Base-by-base conservation (phyloP, 37 sponge, comb jelly and placozoan genomes). In the Mnemiopsis leidyi region DNA sequence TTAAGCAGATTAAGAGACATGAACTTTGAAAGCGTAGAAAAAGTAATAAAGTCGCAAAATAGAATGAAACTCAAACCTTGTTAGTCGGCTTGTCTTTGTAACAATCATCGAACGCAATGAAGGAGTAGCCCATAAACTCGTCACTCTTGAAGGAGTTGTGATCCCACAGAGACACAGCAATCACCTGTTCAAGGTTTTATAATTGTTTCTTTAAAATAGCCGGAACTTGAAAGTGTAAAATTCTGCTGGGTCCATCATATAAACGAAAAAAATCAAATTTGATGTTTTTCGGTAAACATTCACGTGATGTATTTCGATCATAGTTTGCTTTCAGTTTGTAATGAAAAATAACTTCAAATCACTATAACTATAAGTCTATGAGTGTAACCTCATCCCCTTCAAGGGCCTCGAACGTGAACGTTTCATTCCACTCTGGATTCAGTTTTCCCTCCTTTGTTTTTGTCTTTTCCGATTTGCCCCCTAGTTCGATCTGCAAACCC, bases 351-450 rank as follows among this genome's bases (percentile, higher is more conserved):
- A n/a, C n/a, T n/a, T n/a, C n/a, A n/a, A n/a, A n/a, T n/a, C n/a
- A n/a, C n/a, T n/a, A n/a, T n/a, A n/a, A n/a, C n/a, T n/a, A n/a
- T n/a, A n/a, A n/a, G n/a, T n/a, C n/a, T n/a, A n/a, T n/a, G n/a
- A n/a, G n/a, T n/a, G 20, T 29, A 23, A 77, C 79, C 79, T 77
- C 36, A 77, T 77, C 79, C 35, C 32, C 32, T 18, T 77, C 32
- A 32, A 77, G 32, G 32, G 79, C 36, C 36, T 77, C 79, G 35
- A 77, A 77, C 7, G 28, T 0, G 36, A 77, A 77, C 16, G 79
- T 77, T 33, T 77, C 79, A 32, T 77, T 77, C 79, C 79, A 77
- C 18, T 77, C 79, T 31, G 79, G 79, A 20, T 77, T 77, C 79
- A 77, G 79, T 16, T 77, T 31, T 1, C 79, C 36, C 0, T 77